A percentile compares a stretch with the other conserved stretches of the same genome.
Conservation (phyloP, 2,888 invertebrate genomes). For the Andrena dorsata region DNA sequence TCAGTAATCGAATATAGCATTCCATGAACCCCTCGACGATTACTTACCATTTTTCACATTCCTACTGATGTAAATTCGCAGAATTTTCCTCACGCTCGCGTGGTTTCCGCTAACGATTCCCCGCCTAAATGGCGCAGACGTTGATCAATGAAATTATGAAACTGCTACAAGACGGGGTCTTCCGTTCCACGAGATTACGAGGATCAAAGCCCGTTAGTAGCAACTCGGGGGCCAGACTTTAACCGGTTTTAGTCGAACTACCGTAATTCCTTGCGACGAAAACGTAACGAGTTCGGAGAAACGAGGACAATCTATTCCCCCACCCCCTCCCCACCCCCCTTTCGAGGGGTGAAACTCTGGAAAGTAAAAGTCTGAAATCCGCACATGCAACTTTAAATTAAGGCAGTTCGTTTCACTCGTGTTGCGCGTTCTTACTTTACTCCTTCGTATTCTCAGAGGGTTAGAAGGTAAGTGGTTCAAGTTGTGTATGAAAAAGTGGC, state of each 20-base stretch:
- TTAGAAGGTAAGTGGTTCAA: constrained; percentile 12
- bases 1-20: too few species aligned
- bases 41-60: background rate
- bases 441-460: constrained; percentile 41
- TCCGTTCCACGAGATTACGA: constrained; percentile 70
- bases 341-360: constrained; percentile 50
- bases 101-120: constrained; percentile 21
- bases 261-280: constrained; percentile 71
- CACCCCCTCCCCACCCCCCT: background rate
- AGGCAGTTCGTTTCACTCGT: constrained; percentile 68
- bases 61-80: background rate
- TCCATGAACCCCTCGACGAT: too few species aligned
- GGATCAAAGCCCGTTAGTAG: constrained; percentile 72
- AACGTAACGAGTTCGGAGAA: constrained; percentile 70
- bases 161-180: constrained; percentile 58
- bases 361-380: constrained; percentile 73
- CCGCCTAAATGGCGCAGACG: constrained; percentile 53
- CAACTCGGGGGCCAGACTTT: constrained; percentile 70
- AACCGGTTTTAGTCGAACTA: constrained; percentile 74
- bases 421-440: constrained; percentile 57
- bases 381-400: constrained; percentile 77
- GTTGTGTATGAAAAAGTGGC: constrained; percentile 30
- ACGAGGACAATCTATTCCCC: constrained; percentile 44
- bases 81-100: background rate
- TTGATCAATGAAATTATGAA: constrained; percentile 73